Evolutionary conservation across 2,888 invertebrate genomes (phyloP), one percentile per base, ranked within the genome.

Genomic region (Tricholauxania praeusta): DNA sequence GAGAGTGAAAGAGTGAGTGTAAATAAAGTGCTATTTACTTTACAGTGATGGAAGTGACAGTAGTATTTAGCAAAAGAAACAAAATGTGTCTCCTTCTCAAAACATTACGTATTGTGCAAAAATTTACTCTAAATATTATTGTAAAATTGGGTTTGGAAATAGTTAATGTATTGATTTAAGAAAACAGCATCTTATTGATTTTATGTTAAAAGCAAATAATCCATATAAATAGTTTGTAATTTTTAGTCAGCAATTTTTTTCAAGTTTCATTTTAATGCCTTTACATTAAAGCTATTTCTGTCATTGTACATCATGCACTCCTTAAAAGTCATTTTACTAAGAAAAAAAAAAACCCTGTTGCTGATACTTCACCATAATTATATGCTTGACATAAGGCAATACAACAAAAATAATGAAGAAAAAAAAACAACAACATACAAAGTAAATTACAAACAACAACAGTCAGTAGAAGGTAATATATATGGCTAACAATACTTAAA

Each of bases 311-410:
- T 19, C 19, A 48, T 47, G 63, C 63, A 49, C 63, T 63, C 19
- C 63, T 63, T 48, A 48, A 17, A 19, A 47, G 51, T 65, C 52
- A 32, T 51, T 39, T 39, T 39, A 39, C 7, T 39, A 10, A 10
- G 10, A 39, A 39, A 39, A 52, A 65, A 65, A 51, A 39, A 39
- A 52, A 19, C 52, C 17, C 52, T 65, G 65, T 65, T 32, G 47
- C 63, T n/a, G 47, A 12, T 49, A 63, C 63, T 32, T 63, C 5
- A 32, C 52, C 65, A 28, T 28, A 32, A 65, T 49, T 52, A 48
- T 48, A 49, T 63, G 63, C 12, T 63, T 52, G 65, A 22, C 52
- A 65, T 22, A 39, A 39, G 39, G 39, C 39, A 39, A 39, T 39
- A 22, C 51, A 65, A 52, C 52, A 48, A 39, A 57, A 28, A 17